These are phyloP conservation scores for Atherinosoma microstoma DNA, from an alignment of 2,797 vertebrate species.

Conservation along the genomic window DNA sequence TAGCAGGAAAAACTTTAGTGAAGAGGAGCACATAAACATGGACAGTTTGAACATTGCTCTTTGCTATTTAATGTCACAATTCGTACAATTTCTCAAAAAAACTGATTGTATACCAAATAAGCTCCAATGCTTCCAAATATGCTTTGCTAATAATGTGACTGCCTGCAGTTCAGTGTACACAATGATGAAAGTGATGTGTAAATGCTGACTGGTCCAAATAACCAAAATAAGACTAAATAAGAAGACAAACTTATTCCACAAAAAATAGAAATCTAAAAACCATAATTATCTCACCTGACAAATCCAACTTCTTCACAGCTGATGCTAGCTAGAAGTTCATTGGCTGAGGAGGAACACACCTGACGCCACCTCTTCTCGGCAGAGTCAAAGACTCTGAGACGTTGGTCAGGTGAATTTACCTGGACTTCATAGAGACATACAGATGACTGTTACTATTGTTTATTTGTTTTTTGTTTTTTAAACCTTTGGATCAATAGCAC, in stretches of 20 bases:
- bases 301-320: constrained; percentile 95
- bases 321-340: constrained; percentile 87
- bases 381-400: constrained; percentile 87
- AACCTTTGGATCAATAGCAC: neutral
- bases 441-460: neutral
- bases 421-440: constrained; percentile 82
- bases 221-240: neutral
- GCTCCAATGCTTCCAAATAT: neutral
- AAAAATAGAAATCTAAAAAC: neutral
- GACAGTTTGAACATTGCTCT: neutral
- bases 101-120: neutral
- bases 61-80: neutral
- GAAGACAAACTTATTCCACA: too few species aligned
- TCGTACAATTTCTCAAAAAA: neutral
- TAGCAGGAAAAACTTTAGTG: neutral
- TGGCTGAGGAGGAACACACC: constrained; percentile 87
- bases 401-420: constrained; percentile 87
- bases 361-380: constrained; percentile 87
- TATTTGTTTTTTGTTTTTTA: neutral
- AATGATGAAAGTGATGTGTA: neutral
- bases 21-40: neutral
- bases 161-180: neutral
- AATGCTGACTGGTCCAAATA: neutral
- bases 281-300: constrained; percentile 81
- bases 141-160: neutral